Percentiles rank a stretch among this genome's conserved stretches.
Conservation (phyloP, 2,797 vertebrate species). For the Gastrophryne carolinensis region DNA sequence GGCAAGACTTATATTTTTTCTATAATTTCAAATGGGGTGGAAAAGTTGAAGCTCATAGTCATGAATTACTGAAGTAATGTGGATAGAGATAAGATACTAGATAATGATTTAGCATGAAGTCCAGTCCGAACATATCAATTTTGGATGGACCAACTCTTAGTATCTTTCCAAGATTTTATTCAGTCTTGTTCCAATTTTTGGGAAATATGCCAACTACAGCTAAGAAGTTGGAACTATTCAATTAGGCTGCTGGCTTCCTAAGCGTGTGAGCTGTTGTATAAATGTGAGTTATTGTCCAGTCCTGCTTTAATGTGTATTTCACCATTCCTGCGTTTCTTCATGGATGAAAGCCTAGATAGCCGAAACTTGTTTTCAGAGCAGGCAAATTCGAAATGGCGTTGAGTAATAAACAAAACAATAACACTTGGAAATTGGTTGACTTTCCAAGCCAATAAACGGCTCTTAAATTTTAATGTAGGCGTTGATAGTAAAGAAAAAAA, state of each 20-base stretch:
- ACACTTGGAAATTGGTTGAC: constrained; percentile 14
- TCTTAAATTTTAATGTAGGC: constrained; percentile 12
- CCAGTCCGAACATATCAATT: too few species aligned
- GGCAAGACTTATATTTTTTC: too few species aligned
- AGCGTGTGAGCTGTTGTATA: background rate
- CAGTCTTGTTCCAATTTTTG: too few species aligned
- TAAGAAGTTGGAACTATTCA: background rate
- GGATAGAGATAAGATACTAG: too few species aligned
- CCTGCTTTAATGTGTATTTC: background rate
- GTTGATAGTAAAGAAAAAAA: constrained; percentile 5
- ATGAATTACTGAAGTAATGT: too few species aligned
- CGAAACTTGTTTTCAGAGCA: background rate
- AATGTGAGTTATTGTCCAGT: background rate
- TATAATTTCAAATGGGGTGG: too few species aligned
- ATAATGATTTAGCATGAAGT: too few species aligned
- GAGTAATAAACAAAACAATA: constrained; percentile 19
- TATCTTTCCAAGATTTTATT: too few species aligned
- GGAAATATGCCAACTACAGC: too few species aligned
- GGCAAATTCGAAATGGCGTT: constrained; percentile 17
- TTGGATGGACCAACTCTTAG: too few species aligned
- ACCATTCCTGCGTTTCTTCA: constrained; percentile 13
- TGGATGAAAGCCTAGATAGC: constrained; percentile 12
- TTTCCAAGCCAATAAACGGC: constrained; percentile 36
- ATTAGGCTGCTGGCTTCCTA: background rate
- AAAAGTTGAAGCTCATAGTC: too few species aligned